These are phyloP conservation scores for Silurus lanzhouensis DNA, from an alignment of 2,797 vertebrate genomes.

Conservation along the genomic window DNA sequence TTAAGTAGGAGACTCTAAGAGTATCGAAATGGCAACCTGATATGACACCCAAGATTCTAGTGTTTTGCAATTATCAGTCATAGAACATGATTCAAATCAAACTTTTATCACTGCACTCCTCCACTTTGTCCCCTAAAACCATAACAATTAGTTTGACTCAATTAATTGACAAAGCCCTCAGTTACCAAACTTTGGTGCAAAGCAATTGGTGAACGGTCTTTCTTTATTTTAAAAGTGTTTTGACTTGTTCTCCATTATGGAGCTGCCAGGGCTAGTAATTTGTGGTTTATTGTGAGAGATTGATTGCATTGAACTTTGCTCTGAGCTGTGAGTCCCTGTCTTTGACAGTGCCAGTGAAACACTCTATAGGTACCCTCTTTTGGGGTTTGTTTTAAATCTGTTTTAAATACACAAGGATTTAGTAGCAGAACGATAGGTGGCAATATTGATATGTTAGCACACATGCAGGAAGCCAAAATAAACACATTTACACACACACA, in stretches of 20 bases:
- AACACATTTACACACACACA: constrained; percentile 16
- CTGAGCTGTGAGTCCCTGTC: constrained; percentile 12
- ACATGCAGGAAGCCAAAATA: constrained; percentile 42
- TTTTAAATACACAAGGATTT: constrained; percentile 31
- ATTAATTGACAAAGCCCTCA: constrained; percentile 49
- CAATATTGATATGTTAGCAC: constrained; percentile 50
- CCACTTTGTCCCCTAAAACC: constrained; percentile 48
- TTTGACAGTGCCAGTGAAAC: constrained; percentile 21
- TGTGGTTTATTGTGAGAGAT: constrained; percentile 50
- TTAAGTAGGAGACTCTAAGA: neutral
- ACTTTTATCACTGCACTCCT: constrained; percentile 53
- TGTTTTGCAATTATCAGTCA: constrained; percentile 44
- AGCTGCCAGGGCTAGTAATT: constrained; percentile 47
- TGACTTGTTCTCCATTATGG: constrained; percentile 52
- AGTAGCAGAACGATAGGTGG: constrained; percentile 39
- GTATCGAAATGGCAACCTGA: constrained; percentile 49
- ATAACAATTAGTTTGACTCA: constrained; percentile 55
- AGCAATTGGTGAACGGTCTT: constrained; percentile 35
- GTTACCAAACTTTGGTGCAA: constrained; percentile 50
- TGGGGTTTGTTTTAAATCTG: neutral
- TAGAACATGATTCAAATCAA: constrained; percentile 50
- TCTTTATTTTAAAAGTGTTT: constrained; percentile 43
- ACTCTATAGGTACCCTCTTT: neutral
- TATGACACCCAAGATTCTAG: constrained; percentile 14
- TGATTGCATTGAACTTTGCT: constrained; percentile 49